A percentile compares a stretch with the other conserved stretches of the same genome.
These are phyloP conservation scores for Zaprionus lineosus DNA, from an alignment of 2,888 invertebrate genomes.

Conservation along the genomic window DNA sequence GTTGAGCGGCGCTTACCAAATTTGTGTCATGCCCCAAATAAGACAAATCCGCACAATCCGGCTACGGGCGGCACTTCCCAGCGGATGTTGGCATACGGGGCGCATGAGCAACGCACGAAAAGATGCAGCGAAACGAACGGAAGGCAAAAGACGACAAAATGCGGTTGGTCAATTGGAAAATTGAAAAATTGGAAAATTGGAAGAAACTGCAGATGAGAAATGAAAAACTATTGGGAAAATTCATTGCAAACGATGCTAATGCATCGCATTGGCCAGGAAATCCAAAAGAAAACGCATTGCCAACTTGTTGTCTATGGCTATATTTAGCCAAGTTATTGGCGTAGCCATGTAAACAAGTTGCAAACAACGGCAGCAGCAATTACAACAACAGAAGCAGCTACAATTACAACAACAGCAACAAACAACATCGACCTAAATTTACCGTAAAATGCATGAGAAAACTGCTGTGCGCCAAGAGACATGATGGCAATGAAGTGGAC, in stretches of 20 bases:
- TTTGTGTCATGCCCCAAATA: conserved; percentile 79
- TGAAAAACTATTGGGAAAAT: conserved; percentile 38
- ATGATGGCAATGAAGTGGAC: conserved; percentile 41
- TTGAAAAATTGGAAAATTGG: background rate
- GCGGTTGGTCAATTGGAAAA: conserved; percentile 17
- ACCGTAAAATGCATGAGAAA: conserved; percentile 76
- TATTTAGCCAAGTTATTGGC: conserved; percentile 75
- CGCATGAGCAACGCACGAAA: conserved; percentile 43
- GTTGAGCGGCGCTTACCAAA: conserved; percentile 60
- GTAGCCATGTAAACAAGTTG: conserved; percentile 69
- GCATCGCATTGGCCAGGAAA: conserved; percentile 66
- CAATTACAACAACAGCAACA: conserved; percentile 1
- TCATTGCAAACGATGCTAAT: conserved; percentile 47
- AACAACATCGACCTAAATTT: conserved; percentile 67
- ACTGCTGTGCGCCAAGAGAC: conserved; percentile 33
- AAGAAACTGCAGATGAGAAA: conserved; percentile 14
- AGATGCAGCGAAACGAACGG: conserved; percentile 1
- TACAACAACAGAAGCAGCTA: conserved; percentile 17
- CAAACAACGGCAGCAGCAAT: conserved; percentile 29
- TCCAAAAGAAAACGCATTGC: conserved; percentile 48
- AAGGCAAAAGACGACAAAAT: conserved; percentile 12
- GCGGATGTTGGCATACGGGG: conserved; percentile 54
- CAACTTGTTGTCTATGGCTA: conserved; percentile 60
- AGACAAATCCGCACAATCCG: conserved; percentile 69
- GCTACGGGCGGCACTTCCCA: conserved; percentile 44